phyloP scores from a whole-genome alignment of 1,140 invertebrate species.

The Cepaea nemoralis region DNA sequence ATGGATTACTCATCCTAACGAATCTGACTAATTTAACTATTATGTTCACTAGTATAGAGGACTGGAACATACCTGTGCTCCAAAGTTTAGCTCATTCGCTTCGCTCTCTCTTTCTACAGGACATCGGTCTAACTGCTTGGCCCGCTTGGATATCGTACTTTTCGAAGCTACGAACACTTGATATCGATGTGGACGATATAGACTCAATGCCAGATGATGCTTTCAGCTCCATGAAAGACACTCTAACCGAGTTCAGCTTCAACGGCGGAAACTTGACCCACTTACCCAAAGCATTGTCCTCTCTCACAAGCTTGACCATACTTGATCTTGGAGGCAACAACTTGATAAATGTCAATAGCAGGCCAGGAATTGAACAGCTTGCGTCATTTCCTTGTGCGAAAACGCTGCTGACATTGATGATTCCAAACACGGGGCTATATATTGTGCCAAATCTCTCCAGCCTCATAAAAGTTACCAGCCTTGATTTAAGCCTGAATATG shows the following conservation, averaged over 20 bases:
- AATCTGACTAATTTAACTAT: not conserved
- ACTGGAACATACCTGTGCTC: too few relatives aligned
- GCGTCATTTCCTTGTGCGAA: not conserved
- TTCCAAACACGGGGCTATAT: not conserved
- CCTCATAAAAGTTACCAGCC: not conserved
- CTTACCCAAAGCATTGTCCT: not conserved
- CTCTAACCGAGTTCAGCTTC: not conserved
- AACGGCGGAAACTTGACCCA: not conserved
- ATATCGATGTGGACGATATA: not conserved
- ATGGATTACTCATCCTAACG: not conserved
- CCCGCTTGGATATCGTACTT: not conserved
- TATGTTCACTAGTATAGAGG: not conserved
- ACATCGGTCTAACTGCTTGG: not conserved
- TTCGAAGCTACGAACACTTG: not conserved
- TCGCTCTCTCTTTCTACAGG: not conserved
- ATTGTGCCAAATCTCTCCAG: not conserved
- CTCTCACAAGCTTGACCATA: not conserved
- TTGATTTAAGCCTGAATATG: not conserved
- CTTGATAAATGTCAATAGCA: not conserved
- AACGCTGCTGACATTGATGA: not conserved
- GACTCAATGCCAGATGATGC: not conserved
- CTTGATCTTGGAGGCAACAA: not conserved
- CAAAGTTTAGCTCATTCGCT: too few relatives aligned
- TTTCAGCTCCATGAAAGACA: not conserved
- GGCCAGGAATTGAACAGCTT: not conserved